Evolutionary conservation across 2,113 vertebrate species (phyloP), one percentile per base, ranked within the genome.

Genomic region (Lepus americanus): DNA sequence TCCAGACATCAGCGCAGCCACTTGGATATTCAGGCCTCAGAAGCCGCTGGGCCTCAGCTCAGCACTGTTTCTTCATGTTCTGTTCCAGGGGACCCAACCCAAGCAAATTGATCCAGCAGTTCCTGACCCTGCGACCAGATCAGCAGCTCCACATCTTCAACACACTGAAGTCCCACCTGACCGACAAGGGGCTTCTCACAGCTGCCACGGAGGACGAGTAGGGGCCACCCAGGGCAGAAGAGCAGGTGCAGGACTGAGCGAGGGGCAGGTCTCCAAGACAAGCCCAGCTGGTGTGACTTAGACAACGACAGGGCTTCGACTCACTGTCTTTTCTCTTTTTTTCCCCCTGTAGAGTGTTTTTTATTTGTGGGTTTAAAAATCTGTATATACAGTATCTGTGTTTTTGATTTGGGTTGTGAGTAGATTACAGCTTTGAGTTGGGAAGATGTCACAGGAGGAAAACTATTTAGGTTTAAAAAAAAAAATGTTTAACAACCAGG

Each of bases 91-190:
- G 99, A 36, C 99, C 99, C 1, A 99, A 99, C 97, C 99, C 99
- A 0, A 99, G 98, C 97, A 99, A 99, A 94, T 98, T 99, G 96
- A 99, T 99, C 97, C 99, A 99, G 97, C 99, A 99, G 98, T 99
- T 99, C 90, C 97, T 99, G 95, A 99, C 99, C 39, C 97, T 99
- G 93, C 98, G 99, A 49, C 98, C 98, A 0, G 99, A 99, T 55
- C 99, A 99, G 98, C 99, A 99, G 98, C 98, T 99, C 17, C 98
- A 99, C 98, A 99, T 99, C 97, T 99, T 99, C 98, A 99, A 99
- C 98, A 99, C 99, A 0, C 98, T 99, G 17, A 99, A 99, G 97
- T 97, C 99, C 11, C 99, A 99, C 96, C 99, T 99, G 85, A 98
- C 96, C 0, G 99, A 99, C 97, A 99, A 98, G 96, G 99, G 99